Percentiles rank a stretch among this genome's conserved stretches.
These are phyloP conservation scores for Eristalis arbustorum DNA, from an alignment of 2,888 invertebrate genomes.

Conservation along the genomic window DNA sequence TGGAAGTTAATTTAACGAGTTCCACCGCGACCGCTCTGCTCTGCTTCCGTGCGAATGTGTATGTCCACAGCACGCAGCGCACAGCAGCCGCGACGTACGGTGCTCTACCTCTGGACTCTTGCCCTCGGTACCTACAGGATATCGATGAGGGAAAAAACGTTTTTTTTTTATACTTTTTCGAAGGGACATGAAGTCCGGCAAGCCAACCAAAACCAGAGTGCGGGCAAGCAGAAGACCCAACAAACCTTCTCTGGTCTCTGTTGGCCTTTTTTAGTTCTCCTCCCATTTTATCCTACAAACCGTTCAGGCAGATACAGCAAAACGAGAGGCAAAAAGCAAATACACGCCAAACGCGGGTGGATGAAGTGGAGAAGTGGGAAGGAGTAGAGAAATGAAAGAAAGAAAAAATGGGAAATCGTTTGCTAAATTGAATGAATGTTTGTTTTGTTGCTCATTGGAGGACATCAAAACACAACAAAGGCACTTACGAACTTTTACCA, in stretches of 20 bases:
- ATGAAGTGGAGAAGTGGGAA: not conserved
- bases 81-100: too few species aligned
- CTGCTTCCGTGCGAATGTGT: conserved; percentile 12
- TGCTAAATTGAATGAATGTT: conserved; percentile 68
- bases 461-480: conserved; percentile 69
- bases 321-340: not conserved
- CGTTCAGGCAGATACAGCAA: conserved; percentile 12
- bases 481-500: conserved; percentile 65
- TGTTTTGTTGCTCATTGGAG: conserved; percentile 64
- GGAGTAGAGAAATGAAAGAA: not conserved
- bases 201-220: not conserved
- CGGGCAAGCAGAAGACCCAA: not conserved
- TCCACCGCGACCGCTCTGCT: conserved; percentile 28
- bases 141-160: conserved; percentile 7
- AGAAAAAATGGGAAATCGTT: conserved; percentile 56
- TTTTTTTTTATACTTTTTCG: conserved; percentile 42
- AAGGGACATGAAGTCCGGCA: conserved; percentile 23
- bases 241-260: conserved; percentile 37
- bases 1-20: conserved; percentile 66
- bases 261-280: conserved; percentile 4
- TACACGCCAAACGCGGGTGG: not conserved
- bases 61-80: conserved; percentile 9
- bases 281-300: conserved; percentile 28
- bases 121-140: not conserved
- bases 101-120: conserved; percentile 4